phyloP scores from a whole-genome alignment of 1,140 invertebrate species.

The Lithobius niger region DNA sequence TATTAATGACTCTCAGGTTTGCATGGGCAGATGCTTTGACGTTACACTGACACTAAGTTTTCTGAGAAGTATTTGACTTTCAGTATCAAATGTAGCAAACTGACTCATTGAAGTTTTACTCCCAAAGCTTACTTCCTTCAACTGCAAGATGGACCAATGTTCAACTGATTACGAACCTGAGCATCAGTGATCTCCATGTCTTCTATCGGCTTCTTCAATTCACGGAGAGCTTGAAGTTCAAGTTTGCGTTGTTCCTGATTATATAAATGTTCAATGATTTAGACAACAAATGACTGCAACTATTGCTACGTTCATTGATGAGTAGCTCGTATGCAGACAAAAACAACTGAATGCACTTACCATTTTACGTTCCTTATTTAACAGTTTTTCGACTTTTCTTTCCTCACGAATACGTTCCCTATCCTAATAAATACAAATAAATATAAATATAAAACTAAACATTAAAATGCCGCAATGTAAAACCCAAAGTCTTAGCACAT shows the following conservation, averaged over 20 bases:
- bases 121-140: too few species aligned
- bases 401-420: slow-evolving; percentile 70
- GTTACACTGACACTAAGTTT: too few species aligned
- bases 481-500: too few species aligned
- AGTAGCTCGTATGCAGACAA: background rate
- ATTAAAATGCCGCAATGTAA: too few species aligned
- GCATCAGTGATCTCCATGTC: slow-evolving; percentile 58
- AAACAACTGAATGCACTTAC: slow-evolving; percentile 15
- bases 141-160: too few species aligned
- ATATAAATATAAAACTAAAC: background rate
- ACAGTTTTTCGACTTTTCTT: slow-evolving; percentile 57
- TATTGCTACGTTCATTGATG: background rate
- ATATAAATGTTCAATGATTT: background rate
- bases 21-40: too few species aligned
- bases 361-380: slow-evolving; percentile 63
- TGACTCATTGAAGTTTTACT: too few species aligned
- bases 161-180: slow-evolving; percentile 3
- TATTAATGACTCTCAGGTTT: too few species aligned
- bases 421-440: slow-evolving; percentile 36
- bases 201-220: slow-evolving; percentile 75
- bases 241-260: slow-evolving; percentile 62
- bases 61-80: too few species aligned
- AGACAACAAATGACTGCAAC: background rate
- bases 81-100: too few species aligned
- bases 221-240: slow-evolving; percentile 68